Percentiles rank a stretch among this genome's conserved stretches.
phyloP scores from a whole-genome alignment of 1,140 invertebrate species.

The Rhizoglyphus robini region DNA sequence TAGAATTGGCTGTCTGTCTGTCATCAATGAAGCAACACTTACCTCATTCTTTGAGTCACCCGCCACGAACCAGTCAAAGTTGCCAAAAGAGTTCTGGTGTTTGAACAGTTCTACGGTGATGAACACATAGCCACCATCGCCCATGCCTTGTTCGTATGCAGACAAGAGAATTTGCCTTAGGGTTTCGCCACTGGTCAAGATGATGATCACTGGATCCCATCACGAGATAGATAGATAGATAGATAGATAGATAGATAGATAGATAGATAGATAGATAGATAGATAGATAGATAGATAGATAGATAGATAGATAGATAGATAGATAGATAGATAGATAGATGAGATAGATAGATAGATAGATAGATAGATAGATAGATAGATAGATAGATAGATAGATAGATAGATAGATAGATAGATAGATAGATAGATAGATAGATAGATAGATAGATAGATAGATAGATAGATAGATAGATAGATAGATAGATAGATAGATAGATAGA shows the following conservation, averaged over 20 bases:
- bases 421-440: too few relatives aligned
- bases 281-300: background rate
- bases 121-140: conserved; percentile 25
- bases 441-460: too few relatives aligned
- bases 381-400: too few relatives aligned
- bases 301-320: too few relatives aligned
- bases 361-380: too few relatives aligned
- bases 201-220: conserved; percentile 14
- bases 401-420: too few relatives aligned
- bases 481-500: too few relatives aligned
- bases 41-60: conserved; percentile 19
- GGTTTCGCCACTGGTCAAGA: conserved; percentile 15
- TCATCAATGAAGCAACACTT: background rate
- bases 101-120: conserved; percentile 19
- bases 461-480: too few relatives aligned
- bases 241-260: background rate
- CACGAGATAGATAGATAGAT: too few relatives aligned
- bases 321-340: too few relatives aligned
- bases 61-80: conserved; percentile 16
- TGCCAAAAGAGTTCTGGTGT: background rate
- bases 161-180: conserved; percentile 22
- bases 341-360: too few relatives aligned
- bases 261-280: background rate
- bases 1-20: background rate
- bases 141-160: conserved; percentile 24